These are phyloP conservation scores for Phyllostomus discolor DNA, from an alignment of 2,113 vertebrate species.

Conservation along the genomic window DNA sequence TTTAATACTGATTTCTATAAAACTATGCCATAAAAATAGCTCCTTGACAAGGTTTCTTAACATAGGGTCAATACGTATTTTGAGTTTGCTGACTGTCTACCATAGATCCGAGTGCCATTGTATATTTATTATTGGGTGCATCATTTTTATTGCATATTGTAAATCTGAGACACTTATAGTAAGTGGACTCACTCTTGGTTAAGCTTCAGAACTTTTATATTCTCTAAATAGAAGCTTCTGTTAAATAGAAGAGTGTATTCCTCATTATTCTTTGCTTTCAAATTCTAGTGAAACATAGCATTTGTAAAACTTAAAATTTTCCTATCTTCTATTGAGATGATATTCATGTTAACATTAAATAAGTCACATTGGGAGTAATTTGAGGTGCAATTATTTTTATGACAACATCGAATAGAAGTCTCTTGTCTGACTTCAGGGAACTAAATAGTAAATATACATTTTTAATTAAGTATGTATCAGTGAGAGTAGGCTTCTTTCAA, in stretches of 20 bases:
- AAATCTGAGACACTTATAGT: neutral
- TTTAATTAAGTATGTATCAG: neutral
- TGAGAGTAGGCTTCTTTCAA: neutral
- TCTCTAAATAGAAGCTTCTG: neutral
- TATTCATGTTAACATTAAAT: neutral
- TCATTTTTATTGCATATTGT: neutral
- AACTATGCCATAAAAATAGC: conserved; percentile 21
- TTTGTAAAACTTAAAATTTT: conserved; percentile 10
- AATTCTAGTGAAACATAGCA: neutral
- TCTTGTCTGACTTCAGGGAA: neutral
- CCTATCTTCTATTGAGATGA: neutral
- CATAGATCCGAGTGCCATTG: no score
- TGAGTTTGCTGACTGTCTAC: neutral
- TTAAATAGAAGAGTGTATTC: neutral
- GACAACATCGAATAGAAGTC: neutral
- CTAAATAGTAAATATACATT: neutral
- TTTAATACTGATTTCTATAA: neutral
- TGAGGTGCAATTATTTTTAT: neutral
- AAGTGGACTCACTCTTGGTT: neutral
- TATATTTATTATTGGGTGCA: neutral
- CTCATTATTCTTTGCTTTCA: conserved; percentile 23
- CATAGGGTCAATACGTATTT: neutral
- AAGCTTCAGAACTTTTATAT: neutral
- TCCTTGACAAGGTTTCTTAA: neutral
- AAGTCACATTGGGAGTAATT: neutral